A percentile compares a stretch with the other conserved stretches of the same genome.
phyloP scores from a whole-genome alignment of 2,113 vertebrate species.

The Kryptolebias marmoratus region DNA sequence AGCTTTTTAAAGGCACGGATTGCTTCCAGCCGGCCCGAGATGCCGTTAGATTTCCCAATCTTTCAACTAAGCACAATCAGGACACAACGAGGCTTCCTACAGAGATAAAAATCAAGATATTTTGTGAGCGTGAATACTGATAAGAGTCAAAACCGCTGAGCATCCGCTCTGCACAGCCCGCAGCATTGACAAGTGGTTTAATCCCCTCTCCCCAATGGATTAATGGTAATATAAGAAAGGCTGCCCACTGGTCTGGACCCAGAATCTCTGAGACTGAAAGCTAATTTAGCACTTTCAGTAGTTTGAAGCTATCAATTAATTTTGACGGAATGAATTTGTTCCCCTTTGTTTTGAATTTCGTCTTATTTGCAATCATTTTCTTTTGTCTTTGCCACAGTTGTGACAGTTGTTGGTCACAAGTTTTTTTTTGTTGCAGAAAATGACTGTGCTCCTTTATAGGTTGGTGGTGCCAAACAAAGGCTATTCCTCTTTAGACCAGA shows the following conservation, averaged over 20 bases:
- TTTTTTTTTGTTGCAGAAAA: constrained; percentile 4
- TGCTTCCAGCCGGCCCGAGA: constrained; percentile 16
- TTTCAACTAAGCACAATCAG: constrained; percentile 8
- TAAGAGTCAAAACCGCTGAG: constrained; percentile 28
- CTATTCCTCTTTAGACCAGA: constrained; percentile 97
- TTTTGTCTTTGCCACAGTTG: background rate
- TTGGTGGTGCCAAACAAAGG: constrained; percentile 98
- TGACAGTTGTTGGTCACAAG: background rate
- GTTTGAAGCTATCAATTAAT: constrained; percentile 52
- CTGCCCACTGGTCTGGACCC: constrained; percentile 42
- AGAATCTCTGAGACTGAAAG: constrained; percentile 34
- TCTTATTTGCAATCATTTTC: background rate
- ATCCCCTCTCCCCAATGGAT: constrained; percentile 66
- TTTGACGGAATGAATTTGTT: constrained; percentile 19
- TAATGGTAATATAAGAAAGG: constrained; percentile 62
- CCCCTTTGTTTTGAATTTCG: background rate
- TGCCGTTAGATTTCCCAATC: constrained; percentile 28
- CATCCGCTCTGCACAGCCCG: constrained; percentile 25
- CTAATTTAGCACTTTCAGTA: constrained; percentile 54
- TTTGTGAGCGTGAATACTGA: constrained; percentile 25
- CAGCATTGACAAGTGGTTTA: constrained; percentile 53
- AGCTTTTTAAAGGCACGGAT: constrained; percentile 12
- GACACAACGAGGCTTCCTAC: constrained; percentile 6
- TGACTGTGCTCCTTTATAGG: constrained; percentile 71
- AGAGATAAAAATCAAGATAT: constrained; percentile 3